phyloP scores from a whole-genome alignment of 1,140 invertebrate genomes.

The Dolichoris vasculosae region DNA sequence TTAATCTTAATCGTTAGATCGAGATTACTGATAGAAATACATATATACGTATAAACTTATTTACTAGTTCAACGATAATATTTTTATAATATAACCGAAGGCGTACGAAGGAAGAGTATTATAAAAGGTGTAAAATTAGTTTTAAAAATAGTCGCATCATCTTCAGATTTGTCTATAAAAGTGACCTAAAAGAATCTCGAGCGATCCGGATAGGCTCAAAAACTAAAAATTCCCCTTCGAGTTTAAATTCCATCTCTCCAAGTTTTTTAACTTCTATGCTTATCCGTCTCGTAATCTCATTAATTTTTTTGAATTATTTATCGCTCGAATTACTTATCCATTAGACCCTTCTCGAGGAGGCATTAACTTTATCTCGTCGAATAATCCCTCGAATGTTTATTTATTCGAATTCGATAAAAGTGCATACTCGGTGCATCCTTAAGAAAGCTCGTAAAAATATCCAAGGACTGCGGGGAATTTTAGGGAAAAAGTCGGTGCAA shows the following conservation, averaged over 20 bases:
- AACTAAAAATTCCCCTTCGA: background rate
- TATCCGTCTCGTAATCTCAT: background rate
- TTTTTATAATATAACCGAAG: too few relatives aligned
- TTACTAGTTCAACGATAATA: too few relatives aligned
- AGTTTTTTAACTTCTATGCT: background rate
- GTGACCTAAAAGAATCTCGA: background rate
- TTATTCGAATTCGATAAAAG: background rate
- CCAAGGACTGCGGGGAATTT: conserved; percentile 11
- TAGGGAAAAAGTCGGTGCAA: background rate
- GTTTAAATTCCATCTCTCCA: background rate
- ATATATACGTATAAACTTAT: too few relatives aligned
- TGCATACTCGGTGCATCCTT: background rate
- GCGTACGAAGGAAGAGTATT: too few relatives aligned
- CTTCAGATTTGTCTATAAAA: too few relatives aligned
- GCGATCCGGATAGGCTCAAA: background rate
- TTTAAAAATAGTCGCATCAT: too few relatives aligned
- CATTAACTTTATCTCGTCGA: background rate
- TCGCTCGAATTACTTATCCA: background rate
- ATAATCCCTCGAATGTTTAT: background rate
- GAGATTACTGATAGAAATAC: too few relatives aligned
- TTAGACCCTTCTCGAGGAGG: background rate
- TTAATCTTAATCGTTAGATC: too few relatives aligned
- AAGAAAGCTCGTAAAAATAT: background rate
- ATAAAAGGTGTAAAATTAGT: too few relatives aligned
- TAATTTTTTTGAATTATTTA: background rate